A percentile compares a stretch with the other conserved stretches of the same genome.
These are phyloP conservation scores for Chouioia cunea DNA, from an alignment of 2,888 invertebrate species.

Conservation along the genomic window DNA sequence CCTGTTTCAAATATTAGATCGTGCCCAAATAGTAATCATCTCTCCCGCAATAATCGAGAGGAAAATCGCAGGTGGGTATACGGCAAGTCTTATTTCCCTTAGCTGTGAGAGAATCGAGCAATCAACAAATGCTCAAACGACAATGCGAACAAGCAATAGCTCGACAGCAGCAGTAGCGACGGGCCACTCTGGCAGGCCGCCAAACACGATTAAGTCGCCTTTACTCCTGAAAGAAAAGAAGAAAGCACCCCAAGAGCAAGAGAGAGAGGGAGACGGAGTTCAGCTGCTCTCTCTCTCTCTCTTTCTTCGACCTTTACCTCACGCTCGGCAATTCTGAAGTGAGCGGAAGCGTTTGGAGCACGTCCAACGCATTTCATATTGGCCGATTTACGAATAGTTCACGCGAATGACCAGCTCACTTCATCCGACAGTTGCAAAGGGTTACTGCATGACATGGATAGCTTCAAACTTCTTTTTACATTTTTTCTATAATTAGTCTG, in stretches of 20 bases:
- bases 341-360: conserved; percentile 61
- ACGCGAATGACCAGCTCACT: neutral
- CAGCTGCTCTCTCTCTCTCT: conserved; percentile 53
- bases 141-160: conserved; percentile 29
- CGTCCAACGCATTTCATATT: conserved; percentile 61
- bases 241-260: conserved; percentile 45
- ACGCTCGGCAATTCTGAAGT: conserved; percentile 55
- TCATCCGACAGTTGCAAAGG: too few species aligned
- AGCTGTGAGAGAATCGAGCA: conserved; percentile 18
- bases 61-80: too few species aligned
- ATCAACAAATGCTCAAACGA: conserved; percentile 37
- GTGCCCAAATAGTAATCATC: too few species aligned
- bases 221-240: conserved; percentile 54
- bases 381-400: conserved; percentile 55
- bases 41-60: too few species aligned
- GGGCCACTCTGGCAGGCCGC: conserved; percentile 57
- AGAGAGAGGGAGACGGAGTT: conserved; percentile 28
- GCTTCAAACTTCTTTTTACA: too few species aligned
- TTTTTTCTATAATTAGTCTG: too few species aligned
- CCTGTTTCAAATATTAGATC: too few species aligned
- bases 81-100: too few species aligned
- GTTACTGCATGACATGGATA: too few species aligned
- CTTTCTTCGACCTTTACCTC: conserved; percentile 52
- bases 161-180: neutral
- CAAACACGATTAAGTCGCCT: conserved; percentile 64